Evolutionary conservation across 2,888 invertebrate species (phyloP).

Genomic region (Andrena trimmerana): DNA sequence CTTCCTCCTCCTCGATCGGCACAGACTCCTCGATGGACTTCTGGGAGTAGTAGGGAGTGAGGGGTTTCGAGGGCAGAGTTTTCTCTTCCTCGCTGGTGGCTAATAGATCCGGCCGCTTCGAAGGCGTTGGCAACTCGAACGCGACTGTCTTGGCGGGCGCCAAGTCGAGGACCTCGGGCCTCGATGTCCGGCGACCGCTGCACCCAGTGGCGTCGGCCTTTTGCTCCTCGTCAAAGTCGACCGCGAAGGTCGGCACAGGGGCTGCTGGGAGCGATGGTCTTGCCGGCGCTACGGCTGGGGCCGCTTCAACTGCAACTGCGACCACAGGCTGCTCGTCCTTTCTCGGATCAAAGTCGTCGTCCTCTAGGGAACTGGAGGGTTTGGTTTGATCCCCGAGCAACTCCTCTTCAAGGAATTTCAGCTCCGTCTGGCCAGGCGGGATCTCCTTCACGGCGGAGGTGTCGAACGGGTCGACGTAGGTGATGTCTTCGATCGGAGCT

Average conservation of each 20-base stretch:
- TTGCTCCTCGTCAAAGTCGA: constrained; percentile 63
- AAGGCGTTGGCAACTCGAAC: constrained; percentile 87
- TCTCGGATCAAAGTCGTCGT: constrained; percentile 93
- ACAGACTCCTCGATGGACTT: constrained; percentile 86
- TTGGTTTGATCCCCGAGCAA: constrained; percentile 86
- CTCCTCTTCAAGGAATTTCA: constrained; percentile 92
- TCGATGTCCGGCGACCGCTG: constrained; percentile 84
- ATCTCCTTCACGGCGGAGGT: constrained; percentile 91
- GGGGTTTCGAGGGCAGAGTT: constrained; percentile 89
- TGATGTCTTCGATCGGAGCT: constrained; percentile 88
- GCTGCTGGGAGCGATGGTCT: constrained; percentile 60
- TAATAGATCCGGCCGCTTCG: constrained; percentile 86
- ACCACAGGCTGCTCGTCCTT: constrained; percentile 86
- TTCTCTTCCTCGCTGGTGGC: constrained; percentile 87
- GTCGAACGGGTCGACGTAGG: constrained; percentile 94
- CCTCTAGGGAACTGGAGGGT: constrained; percentile 82
- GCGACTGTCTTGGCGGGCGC: constrained; percentile 86
- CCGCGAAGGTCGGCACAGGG: constrained; percentile 60
- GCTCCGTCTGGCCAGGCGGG: constrained; percentile 91
- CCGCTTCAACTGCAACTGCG: constrained; percentile 4
- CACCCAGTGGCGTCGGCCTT: constrained; percentile 1
- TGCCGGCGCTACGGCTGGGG: constrained; percentile 60
- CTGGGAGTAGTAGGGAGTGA: constrained; percentile 93
- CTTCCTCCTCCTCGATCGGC: constrained; percentile 86
- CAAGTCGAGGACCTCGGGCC: constrained; percentile 87